These are phyloP conservation scores for Carcina quercana DNA, from an alignment of 2,888 invertebrate species.

Conservation along the genomic window DNA sequence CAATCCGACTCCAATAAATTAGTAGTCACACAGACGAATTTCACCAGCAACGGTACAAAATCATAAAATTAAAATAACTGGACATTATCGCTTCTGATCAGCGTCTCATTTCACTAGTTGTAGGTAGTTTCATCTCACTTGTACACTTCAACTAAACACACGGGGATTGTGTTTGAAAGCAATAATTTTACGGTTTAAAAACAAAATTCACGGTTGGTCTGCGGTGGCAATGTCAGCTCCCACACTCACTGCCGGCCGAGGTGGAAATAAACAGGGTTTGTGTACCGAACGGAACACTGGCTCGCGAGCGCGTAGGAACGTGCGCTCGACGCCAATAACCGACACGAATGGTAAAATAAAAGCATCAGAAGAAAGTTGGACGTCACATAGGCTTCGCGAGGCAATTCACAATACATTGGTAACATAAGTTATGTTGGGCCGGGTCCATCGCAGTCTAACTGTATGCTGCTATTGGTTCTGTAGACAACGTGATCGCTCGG, in stretches of 20 bases:
- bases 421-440: constrained; percentile 44
- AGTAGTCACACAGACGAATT: constrained; percentile 23
- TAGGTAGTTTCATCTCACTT: constrained; percentile 30
- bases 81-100: constrained; percentile 46
- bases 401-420: constrained; percentile 47
- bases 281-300: constrained; percentile 15
- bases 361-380: constrained; percentile 60
- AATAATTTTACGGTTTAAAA: constrained; percentile 34
- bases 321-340: constrained; percentile 46
- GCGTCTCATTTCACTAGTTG: constrained; percentile 45
- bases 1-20: constrained; percentile 1
- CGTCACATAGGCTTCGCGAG: constrained; percentile 55
- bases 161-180: constrained; percentile 25
- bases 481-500: too few relatives aligned
- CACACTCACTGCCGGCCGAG: constrained; percentile 27
- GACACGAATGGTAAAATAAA: constrained; percentile 58
- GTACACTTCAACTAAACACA: constrained; percentile 34
- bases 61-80: constrained; percentile 40
- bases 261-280: constrained; percentile 17
- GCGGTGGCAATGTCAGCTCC: constrained; percentile 28
- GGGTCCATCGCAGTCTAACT: too few relatives aligned
- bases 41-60: constrained; percentile 20
- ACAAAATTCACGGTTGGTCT: constrained; percentile 51
- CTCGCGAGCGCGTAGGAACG: constrained; percentile 29
- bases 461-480: too few relatives aligned